Conservation (phyloP, 37 sponge, comb jelly and placozoan genomes). For the Lycopodina hypogea region DNA sequence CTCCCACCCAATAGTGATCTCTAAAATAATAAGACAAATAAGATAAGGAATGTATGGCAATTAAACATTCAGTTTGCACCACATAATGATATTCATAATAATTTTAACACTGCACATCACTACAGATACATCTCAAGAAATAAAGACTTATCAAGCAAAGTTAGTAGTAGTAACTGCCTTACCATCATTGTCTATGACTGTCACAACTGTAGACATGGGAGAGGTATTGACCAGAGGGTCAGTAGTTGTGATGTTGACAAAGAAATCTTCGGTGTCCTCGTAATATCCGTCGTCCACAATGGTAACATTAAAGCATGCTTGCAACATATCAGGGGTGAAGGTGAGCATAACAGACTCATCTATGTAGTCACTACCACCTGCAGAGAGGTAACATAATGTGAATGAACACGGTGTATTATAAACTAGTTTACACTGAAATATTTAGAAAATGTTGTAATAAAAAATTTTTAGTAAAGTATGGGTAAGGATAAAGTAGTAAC, state of each 20-base stretch:
- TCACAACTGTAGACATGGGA: neutral
- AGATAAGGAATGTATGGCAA: too few relatives aligned
- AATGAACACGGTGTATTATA: neutral
- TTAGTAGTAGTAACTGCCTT: too few relatives aligned
- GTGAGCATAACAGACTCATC: neutral
- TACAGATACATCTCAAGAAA: too few relatives aligned
- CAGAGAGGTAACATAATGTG: neutral
- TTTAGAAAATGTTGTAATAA: too few relatives aligned
- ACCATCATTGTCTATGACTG: slow-evolving; percentile 3
- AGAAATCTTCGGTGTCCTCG: neutral
- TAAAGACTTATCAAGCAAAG: too few relatives aligned
- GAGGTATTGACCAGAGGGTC: neutral
- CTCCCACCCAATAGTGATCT: too few relatives aligned
- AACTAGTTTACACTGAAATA: neutral
- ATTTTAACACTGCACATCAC: too few relatives aligned
- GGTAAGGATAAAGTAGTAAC: too few relatives aligned
- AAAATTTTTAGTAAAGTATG: too few relatives aligned
- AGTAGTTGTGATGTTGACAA: neutral
- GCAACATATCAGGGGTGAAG: neutral
- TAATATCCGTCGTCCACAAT: neutral
- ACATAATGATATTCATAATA: too few relatives aligned
- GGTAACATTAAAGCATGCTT: neutral
- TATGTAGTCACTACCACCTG: neutral
- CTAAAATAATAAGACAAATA: too few relatives aligned
- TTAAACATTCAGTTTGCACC: too few relatives aligned